Base-by-base conservation (phyloP, 2,113 vertebrate genomes). In the Hiodon alosoides region DNA sequence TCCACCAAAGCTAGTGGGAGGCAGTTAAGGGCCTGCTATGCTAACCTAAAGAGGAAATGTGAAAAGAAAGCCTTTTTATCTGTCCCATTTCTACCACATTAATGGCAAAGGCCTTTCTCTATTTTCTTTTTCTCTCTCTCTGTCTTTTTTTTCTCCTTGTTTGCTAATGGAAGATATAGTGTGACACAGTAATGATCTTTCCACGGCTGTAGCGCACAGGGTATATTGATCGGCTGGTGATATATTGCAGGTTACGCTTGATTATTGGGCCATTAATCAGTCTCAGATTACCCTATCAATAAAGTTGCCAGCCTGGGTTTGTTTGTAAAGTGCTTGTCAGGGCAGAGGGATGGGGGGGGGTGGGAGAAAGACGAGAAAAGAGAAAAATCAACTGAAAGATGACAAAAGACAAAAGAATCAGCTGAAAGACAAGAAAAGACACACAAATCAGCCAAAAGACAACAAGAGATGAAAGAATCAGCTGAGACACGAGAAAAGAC, bases 131-230 rank as follows among this genome's bases (percentile, higher is more conserved):
- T 13, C 67, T 78, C 74, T n/a, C 80, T 78, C 80, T 67, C 78
- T 48, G 55, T 11, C 48, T 10, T 61, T 66, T 66, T 72, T 68
- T 51, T 74, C 50, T 73, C 68, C 78, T 76, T 57, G 73, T 47
- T 74, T 71, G 91, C 93, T 94, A 90, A 93, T 93, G 90, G 92
- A 89, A 92, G 95, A 96, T 95, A 92, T 94, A 94, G 92, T 92
- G 91, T 95, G 95, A 96, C 95, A 94, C 82, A 84, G 90, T 94
- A 95, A 95, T 94, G 95, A 97, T 95, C 94, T 93, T 92, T 92
- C 90, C 85, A 90, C 89, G 89, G 93, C 94, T 91, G 87, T 91
- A 92, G 92, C 93, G 94, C 91, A 92, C 83, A 92, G 91, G 90
- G 74, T 0, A 87, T 93, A 90, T 91, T 77, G 90, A 90, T 89